Conservation (phyloP, 2,797 vertebrate genomes). For the Macropus fuliginosus region DNA sequence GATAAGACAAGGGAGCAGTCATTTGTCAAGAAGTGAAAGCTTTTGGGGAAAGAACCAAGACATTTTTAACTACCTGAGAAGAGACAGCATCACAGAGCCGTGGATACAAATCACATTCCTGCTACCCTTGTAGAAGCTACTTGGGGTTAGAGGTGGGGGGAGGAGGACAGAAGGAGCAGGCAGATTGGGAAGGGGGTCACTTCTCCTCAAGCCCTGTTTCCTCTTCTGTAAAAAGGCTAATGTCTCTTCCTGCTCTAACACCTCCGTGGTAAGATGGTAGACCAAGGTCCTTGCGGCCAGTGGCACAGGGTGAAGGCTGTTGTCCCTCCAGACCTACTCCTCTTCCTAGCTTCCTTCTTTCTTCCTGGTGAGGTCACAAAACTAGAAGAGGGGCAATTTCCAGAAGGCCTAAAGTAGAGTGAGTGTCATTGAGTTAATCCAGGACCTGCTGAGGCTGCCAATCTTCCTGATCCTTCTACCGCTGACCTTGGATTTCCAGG, state of each 20-base stretch:
- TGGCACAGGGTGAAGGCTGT: background rate
- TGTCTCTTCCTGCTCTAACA: background rate
- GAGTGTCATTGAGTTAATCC: conserved; percentile 81
- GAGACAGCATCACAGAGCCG: background rate
- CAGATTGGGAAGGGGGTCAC: background rate
- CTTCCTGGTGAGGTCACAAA: background rate
- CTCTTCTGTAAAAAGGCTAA: background rate
- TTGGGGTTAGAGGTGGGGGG: no score
- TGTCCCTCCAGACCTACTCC: background rate
- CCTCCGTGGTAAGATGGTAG: background rate
- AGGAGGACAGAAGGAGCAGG: background rate
- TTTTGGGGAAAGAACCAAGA: background rate
- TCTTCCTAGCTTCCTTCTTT: background rate
- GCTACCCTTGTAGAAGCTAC: background rate
- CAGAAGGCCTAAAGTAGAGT: background rate
- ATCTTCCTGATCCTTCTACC: conserved; percentile 82
- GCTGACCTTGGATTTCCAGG: conserved; percentile 56
- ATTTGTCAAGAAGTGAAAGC: background rate
- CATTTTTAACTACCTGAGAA: background rate
- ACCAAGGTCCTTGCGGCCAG: no score
- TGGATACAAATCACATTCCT: background rate
- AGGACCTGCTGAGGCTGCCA: conserved; percentile 82
- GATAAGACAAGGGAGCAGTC: background rate
- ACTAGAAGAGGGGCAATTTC: background rate
- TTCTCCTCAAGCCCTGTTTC: background rate